Evolutionary conservation across 2,113 vertebrate genomes (phyloP).

Genomic region (Oreamnos americanus): DNA sequence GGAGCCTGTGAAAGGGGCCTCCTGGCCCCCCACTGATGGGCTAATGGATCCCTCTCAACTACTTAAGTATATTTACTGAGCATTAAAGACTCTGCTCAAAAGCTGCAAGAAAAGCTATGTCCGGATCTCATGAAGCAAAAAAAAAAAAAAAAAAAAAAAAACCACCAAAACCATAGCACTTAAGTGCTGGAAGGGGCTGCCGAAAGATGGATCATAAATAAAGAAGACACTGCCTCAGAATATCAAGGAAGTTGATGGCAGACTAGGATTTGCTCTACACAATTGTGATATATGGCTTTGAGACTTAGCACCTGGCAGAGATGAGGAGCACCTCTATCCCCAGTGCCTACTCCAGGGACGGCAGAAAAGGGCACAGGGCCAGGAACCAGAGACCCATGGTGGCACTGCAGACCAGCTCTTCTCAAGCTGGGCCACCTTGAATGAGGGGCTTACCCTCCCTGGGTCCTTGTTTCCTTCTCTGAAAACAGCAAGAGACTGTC

Average conservation of each 20-base stretch:
- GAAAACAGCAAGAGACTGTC: neutral
- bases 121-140: neutral
- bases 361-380: neutral
- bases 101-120: neutral
- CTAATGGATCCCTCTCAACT: neutral
- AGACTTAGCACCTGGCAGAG: neutral
- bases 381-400: neutral
- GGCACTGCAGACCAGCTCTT: neutral
- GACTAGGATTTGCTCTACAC: neutral
- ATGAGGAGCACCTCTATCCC: neutral
- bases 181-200: neutral
- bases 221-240: neutral
- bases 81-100: neutral
- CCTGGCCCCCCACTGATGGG: neutral
- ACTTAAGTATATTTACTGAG: neutral
- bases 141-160: neutral
- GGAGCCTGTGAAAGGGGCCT: neutral
- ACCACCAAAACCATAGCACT: neutral
- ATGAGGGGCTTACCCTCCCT: neutral
- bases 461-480: neutral
- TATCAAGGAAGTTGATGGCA: neutral
- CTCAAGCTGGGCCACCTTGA: neutral
- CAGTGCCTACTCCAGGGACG: neutral
- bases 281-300: neutral
- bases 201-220: neutral